Evolutionary conservation across 1,140 invertebrate genomes (phyloP).

Genomic region (Penaeus chinensis): DNA sequence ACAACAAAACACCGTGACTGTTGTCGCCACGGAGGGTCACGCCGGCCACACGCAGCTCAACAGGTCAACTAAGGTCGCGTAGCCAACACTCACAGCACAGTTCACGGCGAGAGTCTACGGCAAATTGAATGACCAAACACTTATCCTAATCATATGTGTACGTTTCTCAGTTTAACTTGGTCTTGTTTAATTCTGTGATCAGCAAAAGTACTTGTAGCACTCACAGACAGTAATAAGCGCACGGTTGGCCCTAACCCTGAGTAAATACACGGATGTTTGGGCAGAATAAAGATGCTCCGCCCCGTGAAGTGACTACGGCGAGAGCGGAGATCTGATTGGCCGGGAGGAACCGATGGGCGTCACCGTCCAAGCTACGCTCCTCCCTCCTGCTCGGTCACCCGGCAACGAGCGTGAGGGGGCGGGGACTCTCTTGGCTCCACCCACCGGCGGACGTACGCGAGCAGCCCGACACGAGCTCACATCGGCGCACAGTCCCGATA

Average conservation of each 20-base stretch:
- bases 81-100: constrained; percentile 60
- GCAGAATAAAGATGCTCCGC: constrained; percentile 39
- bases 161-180: constrained; percentile 61
- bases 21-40: constrained; percentile 26
- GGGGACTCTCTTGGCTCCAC: background rate
- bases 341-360: background rate
- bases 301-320: constrained; percentile 12
- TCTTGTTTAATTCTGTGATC: constrained; percentile 64
- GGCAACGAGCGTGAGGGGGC: constrained; percentile 5
- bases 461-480: background rate
- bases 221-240: constrained; percentile 63
- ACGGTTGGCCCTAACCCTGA: constrained; percentile 62
- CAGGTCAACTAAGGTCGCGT: constrained; percentile 43
- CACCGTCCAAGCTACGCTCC: background rate
- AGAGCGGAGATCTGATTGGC: background rate
- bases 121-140: constrained; percentile 64
- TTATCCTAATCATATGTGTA: constrained; percentile 65
- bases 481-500: constrained; percentile 21
- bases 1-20: constrained; percentile 9
- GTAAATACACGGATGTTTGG: constrained; percentile 64
- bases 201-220: constrained; percentile 64
- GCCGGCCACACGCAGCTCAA: constrained; percentile 37
- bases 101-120: constrained; percentile 55
- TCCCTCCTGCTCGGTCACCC: constrained; percentile 19
- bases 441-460: constrained; percentile 10